A percentile compares a stretch with the other conserved stretches of the same genome.
Evolutionary conservation across 2,113 vertebrate genomes (phyloP).

Genomic region (Stictonetta naevosa): DNA sequence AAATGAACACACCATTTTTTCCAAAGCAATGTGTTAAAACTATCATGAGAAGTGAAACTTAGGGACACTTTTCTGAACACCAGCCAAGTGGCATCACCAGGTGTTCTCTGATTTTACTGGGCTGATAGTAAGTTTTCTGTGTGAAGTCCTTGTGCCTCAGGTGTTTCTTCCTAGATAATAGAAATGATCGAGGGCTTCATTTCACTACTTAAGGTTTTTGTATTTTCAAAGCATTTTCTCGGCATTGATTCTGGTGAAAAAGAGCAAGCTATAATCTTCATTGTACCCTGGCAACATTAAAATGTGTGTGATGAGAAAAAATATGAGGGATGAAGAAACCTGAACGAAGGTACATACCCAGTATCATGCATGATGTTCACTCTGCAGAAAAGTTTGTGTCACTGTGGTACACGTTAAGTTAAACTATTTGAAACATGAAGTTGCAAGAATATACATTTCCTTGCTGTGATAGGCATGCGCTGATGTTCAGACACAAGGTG

Average conservation of each 20-base stretch:
- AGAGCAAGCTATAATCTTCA: neutral
- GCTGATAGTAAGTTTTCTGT: neutral
- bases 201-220: neutral
- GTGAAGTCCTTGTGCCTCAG: neutral
- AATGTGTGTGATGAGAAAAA: neutral
- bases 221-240: neutral
- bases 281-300: neutral
- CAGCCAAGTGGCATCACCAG: neutral
- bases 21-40: neutral
- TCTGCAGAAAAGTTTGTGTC: neutral
- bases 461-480: neutral
- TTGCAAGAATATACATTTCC: neutral
- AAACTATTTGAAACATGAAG: neutral
- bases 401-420: neutral
- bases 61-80: neutral
- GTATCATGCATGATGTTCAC: neutral
- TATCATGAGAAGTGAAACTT: neutral
- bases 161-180: neutral
- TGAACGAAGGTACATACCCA: neutral
- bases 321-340: neutral
- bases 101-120: neutral
- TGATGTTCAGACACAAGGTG: neutral
- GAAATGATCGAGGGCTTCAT: neutral
- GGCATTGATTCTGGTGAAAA: neutral
- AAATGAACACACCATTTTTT: fast-evolving